Percentiles rank a stretch among this genome's conserved stretches.
Evolutionary conservation across 1,140 invertebrate genomes (phyloP).

Genomic region (Brachionus plicatilis): DNA sequence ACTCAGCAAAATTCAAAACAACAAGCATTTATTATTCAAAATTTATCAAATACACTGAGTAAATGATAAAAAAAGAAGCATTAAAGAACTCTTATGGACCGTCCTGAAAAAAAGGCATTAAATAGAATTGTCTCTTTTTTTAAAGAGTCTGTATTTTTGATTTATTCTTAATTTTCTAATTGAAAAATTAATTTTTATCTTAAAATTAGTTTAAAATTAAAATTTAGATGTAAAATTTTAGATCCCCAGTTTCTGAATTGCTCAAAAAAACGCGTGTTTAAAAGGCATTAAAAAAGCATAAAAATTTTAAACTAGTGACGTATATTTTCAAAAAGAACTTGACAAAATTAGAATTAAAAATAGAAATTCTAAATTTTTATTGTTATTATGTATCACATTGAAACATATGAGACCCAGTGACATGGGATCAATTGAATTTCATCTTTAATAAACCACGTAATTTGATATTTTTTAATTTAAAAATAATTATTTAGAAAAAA

Average conservation of each 20-base stretch:
- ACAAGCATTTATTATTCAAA: not conserved
- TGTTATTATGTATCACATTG: not conserved
- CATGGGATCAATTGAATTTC: not conserved
- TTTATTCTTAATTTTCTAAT: too few relatives aligned
- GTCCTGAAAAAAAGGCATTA: not conserved
- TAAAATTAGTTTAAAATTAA: too few relatives aligned
- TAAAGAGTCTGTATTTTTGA: too few relatives aligned
- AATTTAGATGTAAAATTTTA: too few relatives aligned
- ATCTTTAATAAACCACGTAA: not conserved
- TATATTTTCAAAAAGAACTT: not conserved
- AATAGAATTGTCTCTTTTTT: not conserved
- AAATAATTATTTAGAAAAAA: not conserved
- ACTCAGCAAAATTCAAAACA: not conserved
- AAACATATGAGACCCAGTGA: not conserved
- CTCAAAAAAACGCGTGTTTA: too few relatives aligned
- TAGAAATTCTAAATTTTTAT: not conserved
- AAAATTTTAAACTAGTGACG: not conserved
- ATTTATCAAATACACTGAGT: not conserved
- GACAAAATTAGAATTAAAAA: not conserved
- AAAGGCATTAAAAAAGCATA: too few relatives aligned
- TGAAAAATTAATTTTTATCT: too few relatives aligned
- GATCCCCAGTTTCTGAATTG: too few relatives aligned
- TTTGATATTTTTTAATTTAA: not conserved
- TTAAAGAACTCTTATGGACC: not conserved
- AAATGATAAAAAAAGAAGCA: too few relatives aligned